Base-by-base conservation (phyloP, 2,113 vertebrate species). In the Podarcis muralis region DNA sequence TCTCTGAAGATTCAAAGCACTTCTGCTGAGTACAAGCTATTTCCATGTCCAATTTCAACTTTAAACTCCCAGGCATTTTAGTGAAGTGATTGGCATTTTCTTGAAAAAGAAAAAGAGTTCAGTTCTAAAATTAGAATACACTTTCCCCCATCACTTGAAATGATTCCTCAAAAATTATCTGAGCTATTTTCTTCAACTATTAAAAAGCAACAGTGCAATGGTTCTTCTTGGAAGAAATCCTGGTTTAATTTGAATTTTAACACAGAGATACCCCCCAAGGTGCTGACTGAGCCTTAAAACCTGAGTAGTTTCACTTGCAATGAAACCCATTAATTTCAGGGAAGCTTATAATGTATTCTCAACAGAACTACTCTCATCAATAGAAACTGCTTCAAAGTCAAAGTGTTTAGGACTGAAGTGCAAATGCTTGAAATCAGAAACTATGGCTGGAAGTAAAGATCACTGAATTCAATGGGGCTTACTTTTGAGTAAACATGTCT, bases 241-340 rank as follows among this genome's bases (percentile, higher is more conserved):
- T 53, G 40, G 53, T 77, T 88, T 83, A 5, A 83, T 69, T 32
- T 11, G 22, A 48, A 7, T 40, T 40, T 40, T 40, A n/a, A 65
- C 37, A 43, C 11, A 84, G 23, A 35, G 89, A 92, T 92, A 90
- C 83, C 53, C 88, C 80, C 89, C 35, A 88, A 93, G 93, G 84
- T 94, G 91, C 15, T 89, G n/a, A 27, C 48, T 8, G 27, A 2
- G 43, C 6, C 59, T 43, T 78, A 11, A 77, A 20, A 1, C 25
- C 3, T 53, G 7, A n/a, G 35, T 8, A 11, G 15, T 18, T 18
- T 40, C 30, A 43, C 35, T 84, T 78, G 15, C 35, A 65, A 68
- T 5, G 12, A 85, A 57, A 85, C n/a, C 32, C 25, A 85, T 30
- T 76, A 27, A 76, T 62, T 76, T 65, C 13, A 40, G 18, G 30